phyloP scores from a whole-genome alignment of 2,888 invertebrate species.

The Candidula unifasciata region DNA sequence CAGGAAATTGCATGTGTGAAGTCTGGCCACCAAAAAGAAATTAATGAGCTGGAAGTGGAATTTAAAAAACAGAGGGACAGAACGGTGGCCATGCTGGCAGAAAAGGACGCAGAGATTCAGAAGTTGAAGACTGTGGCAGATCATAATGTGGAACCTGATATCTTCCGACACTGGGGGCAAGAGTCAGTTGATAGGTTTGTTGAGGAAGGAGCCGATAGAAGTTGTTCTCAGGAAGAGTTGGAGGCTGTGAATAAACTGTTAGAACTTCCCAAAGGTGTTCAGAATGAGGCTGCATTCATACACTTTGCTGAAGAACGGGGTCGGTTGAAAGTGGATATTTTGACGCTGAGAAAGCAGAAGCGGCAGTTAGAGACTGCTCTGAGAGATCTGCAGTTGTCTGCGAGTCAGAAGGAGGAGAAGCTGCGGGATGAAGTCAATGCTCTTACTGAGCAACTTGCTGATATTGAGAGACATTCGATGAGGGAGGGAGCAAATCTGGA shows the following conservation, averaged over 20 bases:
- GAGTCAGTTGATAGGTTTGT: constrained; percentile 10
- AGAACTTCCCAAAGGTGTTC: constrained; percentile 58
- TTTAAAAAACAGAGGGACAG: constrained; percentile 87
- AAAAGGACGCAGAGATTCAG: constrained; percentile 83
- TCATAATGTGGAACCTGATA: constrained; percentile 59
- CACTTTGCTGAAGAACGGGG: constrained; percentile 91
- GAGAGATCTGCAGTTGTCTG: constrained; percentile 80
- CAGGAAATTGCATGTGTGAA: constrained; percentile 76
- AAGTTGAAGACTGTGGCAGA: constrained; percentile 72
- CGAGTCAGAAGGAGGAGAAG: constrained; percentile 77
- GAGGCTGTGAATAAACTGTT: constrained; percentile 65
- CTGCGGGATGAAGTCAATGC: constrained; percentile 79
- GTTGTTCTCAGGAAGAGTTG: constrained; percentile 56
- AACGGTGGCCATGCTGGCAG: constrained; percentile 86
- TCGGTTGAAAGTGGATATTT: constrained; percentile 87
- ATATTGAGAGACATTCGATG: constrained; percentile 80
- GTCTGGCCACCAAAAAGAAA: constrained; percentile 84
- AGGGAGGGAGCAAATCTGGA: constrained; percentile 91
- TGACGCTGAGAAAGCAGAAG: constrained; percentile 85
- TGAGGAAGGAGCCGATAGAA: background rate
- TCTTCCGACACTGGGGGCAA: constrained; percentile 45
- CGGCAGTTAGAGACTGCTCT: constrained; percentile 81
- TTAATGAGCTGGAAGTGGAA: constrained; percentile 73
- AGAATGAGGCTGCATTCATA: constrained; percentile 81
- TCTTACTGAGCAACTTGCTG: constrained; percentile 79